Evolutionary conservation across 1,140 invertebrate species (phyloP), one percentile per base, ranked within the genome.

Genomic region (Stenopsyche tienmushanensis): DNA sequence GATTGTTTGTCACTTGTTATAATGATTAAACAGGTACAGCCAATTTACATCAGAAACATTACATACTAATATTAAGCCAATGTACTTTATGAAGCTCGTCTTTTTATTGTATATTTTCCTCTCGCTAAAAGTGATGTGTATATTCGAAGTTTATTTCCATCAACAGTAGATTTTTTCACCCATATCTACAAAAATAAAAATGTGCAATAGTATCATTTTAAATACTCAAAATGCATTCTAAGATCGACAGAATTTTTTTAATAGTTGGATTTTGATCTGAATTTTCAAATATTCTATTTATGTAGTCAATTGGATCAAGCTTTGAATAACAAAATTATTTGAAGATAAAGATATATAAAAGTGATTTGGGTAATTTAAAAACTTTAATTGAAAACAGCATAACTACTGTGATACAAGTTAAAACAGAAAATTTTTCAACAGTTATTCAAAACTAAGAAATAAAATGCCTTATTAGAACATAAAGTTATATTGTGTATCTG

Each of bases 91-190:
- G 79, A 79, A 17, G 90, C 90, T 71, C 93, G 83, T 69, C 93
- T 83, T 75, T 94, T 93, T 71, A 97, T 88, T 5, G 88, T 88
- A 74, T 93, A 88, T 82, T 94, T 96, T 10, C 94, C 94, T 73
- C 91, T 88, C 59, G 89, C 89, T 66, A 98, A 75, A 72, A 95
- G 90, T 7, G 88, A 86, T 54, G 92, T 83, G 73, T 88, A 91
- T 74, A 98, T 93, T 73, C 89, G 84, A 1, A 94, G 83, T 82
- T 95, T 94, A 58, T 80, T 83, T 9, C 66, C 69, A 55, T 88
- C 87, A 72, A 96, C 90, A 15, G 86, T 84, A 1, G 86, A 85
- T 77, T 93, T 94, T 72, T 95, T 92, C 1, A 98, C 90, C 86
- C 88, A 95, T 72, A 97, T 89, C 93, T 96, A 77, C 17, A 85